A percentile compares a stretch with the other conserved stretches of the same genome.
phyloP scores from a whole-genome alignment of 2,113 vertebrate species.

The Telmatochromis sp. region DNA sequence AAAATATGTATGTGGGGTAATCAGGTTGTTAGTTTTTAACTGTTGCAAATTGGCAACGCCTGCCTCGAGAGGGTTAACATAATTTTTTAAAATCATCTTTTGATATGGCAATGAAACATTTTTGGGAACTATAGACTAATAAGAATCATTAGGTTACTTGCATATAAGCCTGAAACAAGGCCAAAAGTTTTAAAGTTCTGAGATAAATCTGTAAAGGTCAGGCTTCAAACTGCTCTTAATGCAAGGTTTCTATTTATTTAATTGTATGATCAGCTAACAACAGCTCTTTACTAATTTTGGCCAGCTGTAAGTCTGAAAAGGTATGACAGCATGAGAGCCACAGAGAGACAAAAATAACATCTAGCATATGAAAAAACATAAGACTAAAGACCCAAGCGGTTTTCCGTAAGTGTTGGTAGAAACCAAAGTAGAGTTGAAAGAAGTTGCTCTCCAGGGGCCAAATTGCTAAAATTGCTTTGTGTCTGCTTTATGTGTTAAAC shows the following conservation, averaged over 20 bases:
- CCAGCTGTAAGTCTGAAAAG: not conserved
- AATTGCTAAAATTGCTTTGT: not conserved
- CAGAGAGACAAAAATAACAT: not conserved
- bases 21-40: too few species aligned
- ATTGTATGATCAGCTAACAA: not conserved
- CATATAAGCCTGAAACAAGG: not conserved
- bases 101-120: not conserved
- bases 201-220: not conserved
- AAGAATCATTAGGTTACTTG: not conserved
- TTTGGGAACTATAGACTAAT: not conserved
- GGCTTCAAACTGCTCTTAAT: not conserved
- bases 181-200: not conserved
- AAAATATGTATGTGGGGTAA: too few species aligned
- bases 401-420: not conserved
- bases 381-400: not conserved
- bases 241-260: not conserved
- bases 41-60: not conserved
- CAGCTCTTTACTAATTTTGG: not conserved
- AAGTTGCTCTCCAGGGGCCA: not conserved
- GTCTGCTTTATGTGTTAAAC: not conserved
- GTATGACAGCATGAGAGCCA: not conserved
- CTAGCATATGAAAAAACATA: not conserved
- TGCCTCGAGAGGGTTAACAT: not conserved
- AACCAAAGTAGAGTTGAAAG: not conserved
- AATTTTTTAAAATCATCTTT: not conserved